Evolutionary conservation across 2,113 vertebrate genomes (phyloP).

Genomic region (Gymnarchus niloticus): DNA sequence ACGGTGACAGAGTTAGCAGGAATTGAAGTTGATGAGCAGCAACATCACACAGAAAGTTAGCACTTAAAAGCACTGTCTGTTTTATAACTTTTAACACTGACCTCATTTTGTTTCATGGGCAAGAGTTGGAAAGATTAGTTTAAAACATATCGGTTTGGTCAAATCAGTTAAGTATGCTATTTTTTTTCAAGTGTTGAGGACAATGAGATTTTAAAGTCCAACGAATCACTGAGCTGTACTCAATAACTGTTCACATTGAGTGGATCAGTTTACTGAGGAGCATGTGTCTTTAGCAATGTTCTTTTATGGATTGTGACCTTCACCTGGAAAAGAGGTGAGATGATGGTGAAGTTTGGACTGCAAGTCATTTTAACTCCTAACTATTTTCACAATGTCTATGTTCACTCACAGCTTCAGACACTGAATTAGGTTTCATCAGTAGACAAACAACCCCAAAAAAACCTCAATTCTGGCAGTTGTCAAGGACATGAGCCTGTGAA

Average conservation of each 20-base stretch:
- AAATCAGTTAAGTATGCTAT: background rate
- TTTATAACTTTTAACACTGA: background rate
- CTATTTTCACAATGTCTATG: background rate
- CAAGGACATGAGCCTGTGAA: background rate
- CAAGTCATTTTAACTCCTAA: background rate
- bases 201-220: background rate
- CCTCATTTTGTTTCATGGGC: background rate
- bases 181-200: too few relatives aligned
- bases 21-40: background rate
- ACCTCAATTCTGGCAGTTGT: background rate
- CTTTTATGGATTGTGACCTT: too few relatives aligned
- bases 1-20: background rate
- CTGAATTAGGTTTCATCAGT: background rate
- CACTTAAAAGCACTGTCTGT: background rate
- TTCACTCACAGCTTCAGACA: background rate
- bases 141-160: background rate
- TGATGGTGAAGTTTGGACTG: background rate
- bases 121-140: background rate
- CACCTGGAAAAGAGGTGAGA: too few relatives aligned
- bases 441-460: background rate
- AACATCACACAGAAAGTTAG: background rate
- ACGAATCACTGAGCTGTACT: background rate
- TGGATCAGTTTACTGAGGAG: background rate
- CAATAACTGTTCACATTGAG: background rate
- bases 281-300: background rate